Percentiles rank a stretch among this genome's conserved stretches.
These are phyloP conservation scores for Arctopsyche grandis DNA, from an alignment of 1,140 invertebrate genomes.

Conservation along the genomic window DNA sequence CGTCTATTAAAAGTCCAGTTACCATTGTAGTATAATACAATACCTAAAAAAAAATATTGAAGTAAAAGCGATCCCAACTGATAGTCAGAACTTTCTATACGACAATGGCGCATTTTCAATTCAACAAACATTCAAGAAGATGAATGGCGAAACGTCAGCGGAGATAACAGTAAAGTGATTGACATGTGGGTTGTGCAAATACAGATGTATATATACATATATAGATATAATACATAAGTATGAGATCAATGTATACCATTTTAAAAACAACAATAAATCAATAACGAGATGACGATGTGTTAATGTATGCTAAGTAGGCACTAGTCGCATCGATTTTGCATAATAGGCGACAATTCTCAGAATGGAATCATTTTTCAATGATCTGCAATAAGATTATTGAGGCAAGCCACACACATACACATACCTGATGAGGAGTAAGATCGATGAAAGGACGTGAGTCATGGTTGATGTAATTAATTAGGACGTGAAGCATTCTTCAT, in stretches of 20 bases:
- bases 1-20: too few species aligned
- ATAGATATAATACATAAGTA: too few species aligned
- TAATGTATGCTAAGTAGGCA: constrained; percentile 6
- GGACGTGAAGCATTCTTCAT: too few species aligned
- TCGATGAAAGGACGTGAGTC: too few species aligned
- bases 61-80: too few species aligned
- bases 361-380: not conserved
- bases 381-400: not conserved
- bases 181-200: constrained; percentile 21
- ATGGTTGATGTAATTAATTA: too few species aligned
- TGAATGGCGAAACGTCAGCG: not conserved
- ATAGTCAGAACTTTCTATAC: too few species aligned
- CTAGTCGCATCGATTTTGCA: not conserved
- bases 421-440: too few species aligned
- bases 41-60: too few species aligned
- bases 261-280: not conserved
- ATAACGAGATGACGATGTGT: not conserved
- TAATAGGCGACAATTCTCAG: not conserved
- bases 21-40: too few species aligned
- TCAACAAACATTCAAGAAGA: not conserved
- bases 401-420: not conserved
- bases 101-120: not conserved
- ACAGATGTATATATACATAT: too few species aligned
- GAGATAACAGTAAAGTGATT: constrained; percentile 1
- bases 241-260: not conserved